Evolutionary conservation across 2,113 vertebrate species (phyloP).

Genomic region (Collichthys lucidus): DNA sequence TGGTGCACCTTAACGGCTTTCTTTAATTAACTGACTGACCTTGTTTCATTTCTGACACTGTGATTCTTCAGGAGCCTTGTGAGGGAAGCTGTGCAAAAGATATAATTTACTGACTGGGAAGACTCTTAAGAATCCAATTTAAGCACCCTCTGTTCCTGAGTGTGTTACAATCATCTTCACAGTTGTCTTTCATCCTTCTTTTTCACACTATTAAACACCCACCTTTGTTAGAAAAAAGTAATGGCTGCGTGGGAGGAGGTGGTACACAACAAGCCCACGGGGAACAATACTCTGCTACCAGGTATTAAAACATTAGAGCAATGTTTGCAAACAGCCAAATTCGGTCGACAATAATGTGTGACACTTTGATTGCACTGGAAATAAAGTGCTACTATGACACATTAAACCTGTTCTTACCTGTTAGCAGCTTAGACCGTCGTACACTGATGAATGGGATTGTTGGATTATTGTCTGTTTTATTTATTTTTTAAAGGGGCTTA

Average conservation of each 20-base stretch:
- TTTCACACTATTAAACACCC: slow-evolving; percentile 52
- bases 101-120: slow-evolving; percentile 40
- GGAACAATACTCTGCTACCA: slow-evolving; percentile 26
- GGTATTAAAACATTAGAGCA: slow-evolving; percentile 15
- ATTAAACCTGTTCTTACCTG: slow-evolving; percentile 24
- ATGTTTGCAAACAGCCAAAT: slow-evolving; percentile 42
- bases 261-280: slow-evolving; percentile 24
- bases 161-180: slow-evolving; percentile 35
- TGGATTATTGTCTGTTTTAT: slow-evolving; percentile 11
- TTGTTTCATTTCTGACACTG: slow-evolving; percentile 30
- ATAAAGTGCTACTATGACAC: slow-evolving; percentile 39
- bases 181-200: slow-evolving; percentile 29
- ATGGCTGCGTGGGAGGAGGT: slow-evolving; percentile 12
- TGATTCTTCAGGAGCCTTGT: slow-evolving; percentile 28
- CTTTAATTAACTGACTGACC: slow-evolving; percentile 60
- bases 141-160: slow-evolving; percentile 30
- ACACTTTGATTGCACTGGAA: slow-evolving; percentile 34
- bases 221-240: slow-evolving; percentile 32
- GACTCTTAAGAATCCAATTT: slow-evolving; percentile 45
- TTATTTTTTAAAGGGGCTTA: slow-evolving; percentile 20
- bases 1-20: slow-evolving; percentile 19
- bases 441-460: background rate
- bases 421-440: background rate
- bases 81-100: slow-evolving; percentile 25
- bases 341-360: slow-evolving; percentile 13